phyloP scores from a whole-genome alignment of 37 sponge, comb jelly and placozoan genomes.

The Amphimedon queenslandica region DNA sequence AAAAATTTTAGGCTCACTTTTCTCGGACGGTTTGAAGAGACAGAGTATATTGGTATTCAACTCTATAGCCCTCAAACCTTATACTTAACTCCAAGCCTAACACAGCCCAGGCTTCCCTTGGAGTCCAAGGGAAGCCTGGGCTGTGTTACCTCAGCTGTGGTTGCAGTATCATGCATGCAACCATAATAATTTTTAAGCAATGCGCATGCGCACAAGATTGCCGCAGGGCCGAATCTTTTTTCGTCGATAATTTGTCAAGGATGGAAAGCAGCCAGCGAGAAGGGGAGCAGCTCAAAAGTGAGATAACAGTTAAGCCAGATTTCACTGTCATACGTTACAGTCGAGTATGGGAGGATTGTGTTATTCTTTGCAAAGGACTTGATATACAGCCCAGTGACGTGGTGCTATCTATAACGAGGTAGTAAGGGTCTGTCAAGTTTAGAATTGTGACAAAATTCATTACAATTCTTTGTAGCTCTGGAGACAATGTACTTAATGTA shows the following conservation, averaged over 20 bases:
- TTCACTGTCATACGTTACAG: conserved; percentile 68
- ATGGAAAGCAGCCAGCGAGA: too few relatives aligned
- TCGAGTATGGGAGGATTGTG: conserved; percentile 73
- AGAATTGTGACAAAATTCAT: too few relatives aligned
- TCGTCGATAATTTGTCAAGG: too few relatives aligned
- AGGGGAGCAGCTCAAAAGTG: too few relatives aligned
- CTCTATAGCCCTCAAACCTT: conserved; percentile 76
- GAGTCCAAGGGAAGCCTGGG: conserved; percentile 90
- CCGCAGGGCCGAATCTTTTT: too few relatives aligned
- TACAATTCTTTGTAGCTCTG: conserved; percentile 12
- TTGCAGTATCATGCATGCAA: too few relatives aligned
- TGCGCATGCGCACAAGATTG: too few relatives aligned
- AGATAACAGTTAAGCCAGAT: too few relatives aligned
- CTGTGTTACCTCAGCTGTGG: conserved; percentile 92
- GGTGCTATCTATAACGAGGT: conserved; percentile 67
- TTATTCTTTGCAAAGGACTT: conserved; percentile 48
- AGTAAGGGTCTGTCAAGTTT: too few relatives aligned
- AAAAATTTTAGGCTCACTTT: too few relatives aligned
- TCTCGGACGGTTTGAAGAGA: conserved; percentile 83
- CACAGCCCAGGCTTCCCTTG: conserved; percentile 85
- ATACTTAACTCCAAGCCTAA: too few relatives aligned
- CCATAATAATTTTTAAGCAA: too few relatives aligned
- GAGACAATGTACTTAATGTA: conserved; percentile 31
- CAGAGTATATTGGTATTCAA: conserved; percentile 78
- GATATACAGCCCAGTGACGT: conserved; percentile 47